phyloP scores from a whole-genome alignment of 1,140 invertebrate genomes.

The Drosophila pseudoobscura region DNA sequence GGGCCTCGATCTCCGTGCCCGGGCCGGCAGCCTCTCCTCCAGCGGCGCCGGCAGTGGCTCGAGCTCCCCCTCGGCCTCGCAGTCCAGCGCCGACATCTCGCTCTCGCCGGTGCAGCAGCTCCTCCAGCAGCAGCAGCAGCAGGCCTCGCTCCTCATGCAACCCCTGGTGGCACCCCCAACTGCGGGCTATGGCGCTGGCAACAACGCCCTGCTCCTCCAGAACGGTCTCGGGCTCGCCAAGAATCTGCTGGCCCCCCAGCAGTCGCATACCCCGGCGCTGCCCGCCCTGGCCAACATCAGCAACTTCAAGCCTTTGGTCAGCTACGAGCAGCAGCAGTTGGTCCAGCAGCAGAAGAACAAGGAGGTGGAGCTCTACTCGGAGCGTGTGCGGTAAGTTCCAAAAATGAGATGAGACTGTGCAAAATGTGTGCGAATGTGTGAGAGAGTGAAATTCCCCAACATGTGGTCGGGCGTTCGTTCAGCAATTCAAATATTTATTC shows the following conservation, averaged over 20 bases:
- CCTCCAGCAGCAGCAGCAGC: slow-evolving; percentile 43
- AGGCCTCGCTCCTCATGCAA: slow-evolving; percentile 41
- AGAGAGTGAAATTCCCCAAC: slow-evolving; percentile 57
- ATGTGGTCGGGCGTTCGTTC: slow-evolving; percentile 51
- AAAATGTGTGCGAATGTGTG: slow-evolving; percentile 29
- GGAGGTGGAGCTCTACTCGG: slow-evolving; percentile 91
- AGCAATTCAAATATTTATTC: slow-evolving; percentile 56
- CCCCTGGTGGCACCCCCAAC: slow-evolving; percentile 28
- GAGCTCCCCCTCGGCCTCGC: slow-evolving; percentile 88
- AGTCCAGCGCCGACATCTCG: slow-evolving; percentile 88
- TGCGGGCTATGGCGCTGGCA: slow-evolving; percentile 12
- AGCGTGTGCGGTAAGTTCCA: slow-evolving; percentile 89
- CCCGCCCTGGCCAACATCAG: slow-evolving; percentile 69
- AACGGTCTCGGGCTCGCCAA: slow-evolving; percentile 58
- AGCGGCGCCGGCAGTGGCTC: slow-evolving; percentile 86
- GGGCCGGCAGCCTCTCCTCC: slow-evolving; percentile 80
- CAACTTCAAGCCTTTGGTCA: slow-evolving; percentile 83
- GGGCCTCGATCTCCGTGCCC: slow-evolving; percentile 83
- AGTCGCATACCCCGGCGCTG: slow-evolving; percentile 22
- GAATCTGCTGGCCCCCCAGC: slow-evolving; percentile 27
- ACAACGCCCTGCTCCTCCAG: slow-evolving; percentile 40
- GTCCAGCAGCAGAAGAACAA: slow-evolving; percentile 83
- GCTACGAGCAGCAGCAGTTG: slow-evolving; percentile 85
- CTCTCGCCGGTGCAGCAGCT: slow-evolving; percentile 87
- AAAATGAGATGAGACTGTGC: not conserved